Evolutionary conservation across 2,113 vertebrate genomes (phyloP), one percentile per base, ranked within the genome.

Genomic region (Triplophysa dalaica): DNA sequence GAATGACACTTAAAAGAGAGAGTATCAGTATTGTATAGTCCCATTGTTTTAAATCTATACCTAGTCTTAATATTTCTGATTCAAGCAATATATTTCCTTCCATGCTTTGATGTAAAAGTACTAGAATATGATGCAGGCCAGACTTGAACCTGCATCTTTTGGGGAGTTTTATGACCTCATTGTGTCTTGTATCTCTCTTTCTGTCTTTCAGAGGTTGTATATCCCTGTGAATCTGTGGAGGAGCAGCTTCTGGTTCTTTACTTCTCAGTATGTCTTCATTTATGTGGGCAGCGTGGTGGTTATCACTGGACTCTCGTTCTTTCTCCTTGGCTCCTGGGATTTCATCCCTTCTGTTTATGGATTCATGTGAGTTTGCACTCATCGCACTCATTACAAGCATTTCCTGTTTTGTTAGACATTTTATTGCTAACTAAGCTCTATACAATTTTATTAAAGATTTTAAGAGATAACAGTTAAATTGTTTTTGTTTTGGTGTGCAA

Each of bases 261-360:
- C 93, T 12, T 69, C 87, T 38, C 95, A 99, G 86, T 99, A 97
- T 43, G 83, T 89, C 79, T 92, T 94, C 86, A 93, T 99, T 89
- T 99, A 94, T 85, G 84, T 95, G 66, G 97, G 97, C 84, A 96
- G 96, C 87, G 91, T 99, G 12, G 83, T 92, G 4, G 95, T 99
- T 75, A 91, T 96, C 72, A 24, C 96, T 83, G 92, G 95, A 79
- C 95, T 98, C 21, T 99, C 97, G 70, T 99, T 99, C 87, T 99
- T 99, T 92, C 93, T 99, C 84, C 95, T 99, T 74, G 96, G 93
- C 87, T 97, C 96, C 26, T 99, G 97, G 97, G 96, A 98, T 89
- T 99, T 96, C 86, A 93, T 99, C 77, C 93, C 94, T 6, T 94
- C 98, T 1, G 95, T 98, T 83, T 99, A 99, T 0, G 98, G 97